These are phyloP conservation scores for Daphoenositta chrysoptera DNA, from an alignment of 2,113 vertebrate species.

Conservation along the genomic window DNA sequence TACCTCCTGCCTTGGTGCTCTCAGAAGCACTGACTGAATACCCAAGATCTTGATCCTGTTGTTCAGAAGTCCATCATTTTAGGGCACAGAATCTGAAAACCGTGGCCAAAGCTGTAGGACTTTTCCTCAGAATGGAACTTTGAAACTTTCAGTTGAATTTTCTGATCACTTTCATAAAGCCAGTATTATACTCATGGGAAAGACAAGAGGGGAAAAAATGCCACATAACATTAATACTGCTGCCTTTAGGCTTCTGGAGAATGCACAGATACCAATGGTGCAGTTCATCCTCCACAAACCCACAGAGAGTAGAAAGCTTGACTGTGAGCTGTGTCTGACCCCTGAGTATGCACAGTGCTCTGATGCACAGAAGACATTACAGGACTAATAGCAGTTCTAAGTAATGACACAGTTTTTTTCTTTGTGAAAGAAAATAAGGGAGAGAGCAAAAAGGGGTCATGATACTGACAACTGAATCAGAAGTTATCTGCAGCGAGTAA, in stretches of 20 bases:
- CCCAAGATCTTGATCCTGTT: neutral
- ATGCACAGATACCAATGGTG: neutral
- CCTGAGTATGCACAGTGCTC: neutral
- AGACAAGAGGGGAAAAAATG: neutral
- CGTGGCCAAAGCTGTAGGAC: neutral
- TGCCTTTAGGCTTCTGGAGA: neutral
- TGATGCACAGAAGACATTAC: neutral
- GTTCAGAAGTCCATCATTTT: neutral
- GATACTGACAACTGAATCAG: neutral
- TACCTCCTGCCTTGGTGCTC: neutral
- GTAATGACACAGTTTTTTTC: neutral
- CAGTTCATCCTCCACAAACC: neutral
- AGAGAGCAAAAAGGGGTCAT: neutral
- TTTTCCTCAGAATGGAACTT: neutral
- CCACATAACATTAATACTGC: rapidly evolving
- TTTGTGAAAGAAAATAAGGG: neutral
- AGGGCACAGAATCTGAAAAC: neutral
- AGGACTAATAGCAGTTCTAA: neutral
- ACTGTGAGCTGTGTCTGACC: neutral
- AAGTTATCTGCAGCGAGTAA: neutral
- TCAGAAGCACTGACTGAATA: neutral
- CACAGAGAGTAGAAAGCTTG: rapidly evolving
- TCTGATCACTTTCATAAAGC: neutral
- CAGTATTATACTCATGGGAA: neutral
- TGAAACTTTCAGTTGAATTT: neutral